phyloP scores from a whole-genome alignment of 2,797 vertebrate genomes.

The Argya squamiceps region DNA sequence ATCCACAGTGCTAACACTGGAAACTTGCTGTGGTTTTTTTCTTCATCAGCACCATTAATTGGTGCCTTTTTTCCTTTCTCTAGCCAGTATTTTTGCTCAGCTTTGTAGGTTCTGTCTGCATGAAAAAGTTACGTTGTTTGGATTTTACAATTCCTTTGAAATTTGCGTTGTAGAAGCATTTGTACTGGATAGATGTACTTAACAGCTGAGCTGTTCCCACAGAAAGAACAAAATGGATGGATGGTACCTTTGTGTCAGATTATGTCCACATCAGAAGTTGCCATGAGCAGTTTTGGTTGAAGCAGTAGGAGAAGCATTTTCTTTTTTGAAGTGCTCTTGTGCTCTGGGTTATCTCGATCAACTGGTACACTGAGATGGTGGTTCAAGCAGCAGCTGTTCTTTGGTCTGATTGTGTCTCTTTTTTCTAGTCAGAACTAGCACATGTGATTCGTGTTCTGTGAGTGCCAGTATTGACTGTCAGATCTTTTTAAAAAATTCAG shows the following conservation, averaged over 20 bases:
- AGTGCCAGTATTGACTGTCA: not conserved
- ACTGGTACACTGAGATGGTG: not conserved
- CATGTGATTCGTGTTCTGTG: not conserved
- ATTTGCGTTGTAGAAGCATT: not conserved
- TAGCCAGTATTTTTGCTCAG: not conserved
- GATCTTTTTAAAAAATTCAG: not conserved
- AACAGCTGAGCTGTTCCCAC: not conserved
- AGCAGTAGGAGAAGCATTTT: not conserved
- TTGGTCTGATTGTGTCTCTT: not conserved
- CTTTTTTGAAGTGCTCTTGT: not conserved
- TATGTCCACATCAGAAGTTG: not conserved
- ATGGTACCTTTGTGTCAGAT: not conserved
- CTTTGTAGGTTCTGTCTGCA: not conserved
- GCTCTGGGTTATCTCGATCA: not conserved
- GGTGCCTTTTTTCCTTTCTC: not conserved
- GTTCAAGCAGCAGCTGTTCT: not conserved
- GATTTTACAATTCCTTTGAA: not conserved
- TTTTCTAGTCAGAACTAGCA: not conserved
- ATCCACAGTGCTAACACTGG: not conserved
- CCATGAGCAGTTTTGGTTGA: not conserved
- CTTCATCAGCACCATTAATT: not conserved
- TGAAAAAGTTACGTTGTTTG: not conserved
- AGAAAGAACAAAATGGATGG: not conserved
- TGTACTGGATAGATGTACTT: not conserved
- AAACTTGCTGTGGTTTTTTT: not conserved